Evolutionary conservation across 2,888 invertebrate species (phyloP), one percentile per base, ranked within the genome.

Genomic region (Melanotus villosus): DNA sequence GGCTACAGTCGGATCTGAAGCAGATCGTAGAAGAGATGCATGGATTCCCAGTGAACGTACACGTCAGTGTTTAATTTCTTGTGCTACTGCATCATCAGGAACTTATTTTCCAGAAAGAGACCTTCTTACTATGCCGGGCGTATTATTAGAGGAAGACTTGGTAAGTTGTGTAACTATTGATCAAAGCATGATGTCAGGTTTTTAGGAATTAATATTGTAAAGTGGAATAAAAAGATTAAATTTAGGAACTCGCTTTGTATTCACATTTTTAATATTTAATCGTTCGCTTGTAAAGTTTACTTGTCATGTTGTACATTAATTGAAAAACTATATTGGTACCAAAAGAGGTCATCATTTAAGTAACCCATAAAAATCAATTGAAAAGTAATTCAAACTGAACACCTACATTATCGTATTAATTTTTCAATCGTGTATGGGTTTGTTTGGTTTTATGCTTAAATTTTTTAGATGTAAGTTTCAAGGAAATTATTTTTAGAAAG

Each of bases 21-120:
- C 86, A 1, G 89, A 89, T 64, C 85, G 90, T 75, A 81, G 90
- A 65, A 83, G 92, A 76, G 92, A 93, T 84, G 90, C 91, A 0
- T 96, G 96, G 96, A 91, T 96, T 76, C 93, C 95, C 1, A 91
- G 90, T 67, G 92, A 93, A 73, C 88, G 89, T 76, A 93, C 95
- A 0, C 87, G 90, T 72, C 91, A 91, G 78, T 89, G 90, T 54
- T 85, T 93, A 0, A 87, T 91, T 52, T 83, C 87, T 12, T 85
- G 88, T 74, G 88, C 89, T 5, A 92, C 93, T 0, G 90, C 92
- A 45, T 87, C 90, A 0, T 89, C 90, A 43, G 93, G 93, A 0
- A 89, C 90, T 0, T 93, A 90, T 80, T 88, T 90, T 75, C 91
- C 92, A 0, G 92, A 93, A 57, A 87, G 89, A 75, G 92, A 93